Base-by-base conservation (phyloP, 2,888 invertebrate species). In the Lepas anatifera region DNA sequence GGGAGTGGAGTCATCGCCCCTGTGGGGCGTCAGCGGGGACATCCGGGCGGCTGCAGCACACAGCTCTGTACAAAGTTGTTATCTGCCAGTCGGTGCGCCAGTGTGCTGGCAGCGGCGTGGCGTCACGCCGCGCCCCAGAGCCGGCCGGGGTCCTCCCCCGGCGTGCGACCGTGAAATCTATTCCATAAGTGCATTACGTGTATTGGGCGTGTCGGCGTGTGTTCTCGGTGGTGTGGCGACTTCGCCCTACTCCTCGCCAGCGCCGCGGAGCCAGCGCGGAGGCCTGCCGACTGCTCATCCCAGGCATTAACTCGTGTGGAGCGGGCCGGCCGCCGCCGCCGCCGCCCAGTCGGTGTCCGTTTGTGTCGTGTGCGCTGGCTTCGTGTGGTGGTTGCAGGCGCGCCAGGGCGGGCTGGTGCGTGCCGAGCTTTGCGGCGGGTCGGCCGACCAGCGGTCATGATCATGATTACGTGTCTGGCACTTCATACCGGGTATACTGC, bases 1-100 rank as follows among this genome's bases (percentile, higher is more conserved):
- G n/a, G n/a, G n/a, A n/a, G n/a, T n/a, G n/a, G n/a, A 16, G 41
- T 41, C 41, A 41, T 16, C 58, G 18, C 8, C 58, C 32, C 35
- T 4, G 3, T 6, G 18, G 6, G 7, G 10, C 58, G 29, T 8
- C n/a, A 48, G n/a, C n/a, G n/a, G n/a, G n/a, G n/a, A n/a, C n/a
- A n/a, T n/a, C n/a, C n/a, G n/a, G n/a, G n/a, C n/a, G n/a, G n/a
- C n/a, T n/a, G n/a, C n/a, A n/a, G n/a, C n/a, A n/a, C n/a, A n/a
- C n/a, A n/a, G n/a, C 48, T 58, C 35, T 58, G 58, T 58, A 58
- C 58, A 58, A 58, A 58, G 58, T 35, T 32, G 52, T 16, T 52
- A 58, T 58, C 35, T 22, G 1, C 16, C 32, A 35, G 35, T 18
- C 22, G 35, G 10, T 8, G 58, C 11, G 52, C 16, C 13, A 13